These are phyloP conservation scores for Lobophora halterata DNA, from an alignment of 2,888 invertebrate genomes.

Conservation along the genomic window DNA sequence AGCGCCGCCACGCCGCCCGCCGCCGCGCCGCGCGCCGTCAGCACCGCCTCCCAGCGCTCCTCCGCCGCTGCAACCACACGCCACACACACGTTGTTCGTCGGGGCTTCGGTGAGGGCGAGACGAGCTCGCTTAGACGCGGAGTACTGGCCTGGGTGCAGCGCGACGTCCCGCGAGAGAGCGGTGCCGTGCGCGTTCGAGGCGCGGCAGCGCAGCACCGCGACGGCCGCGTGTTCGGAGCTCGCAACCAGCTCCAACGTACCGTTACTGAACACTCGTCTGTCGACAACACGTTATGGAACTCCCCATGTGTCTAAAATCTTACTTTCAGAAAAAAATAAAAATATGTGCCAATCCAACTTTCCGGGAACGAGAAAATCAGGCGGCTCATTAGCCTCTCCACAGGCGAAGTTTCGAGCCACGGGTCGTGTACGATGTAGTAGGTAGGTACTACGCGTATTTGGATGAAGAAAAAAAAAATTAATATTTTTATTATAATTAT, in stretches of 20 bases:
- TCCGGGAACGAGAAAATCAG: too few relatives aligned
- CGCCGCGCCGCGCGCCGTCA: conserved; percentile 37
- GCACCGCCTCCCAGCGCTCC: conserved; percentile 44
- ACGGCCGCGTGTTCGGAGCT: conserved; percentile 21
- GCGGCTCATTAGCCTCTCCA: too few relatives aligned
- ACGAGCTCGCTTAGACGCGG: too few relatives aligned
- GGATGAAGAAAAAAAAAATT: too few relatives aligned
- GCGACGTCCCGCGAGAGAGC: conserved; percentile 88
- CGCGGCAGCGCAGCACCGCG: conserved; percentile 82
- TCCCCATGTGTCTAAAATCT: neutral
- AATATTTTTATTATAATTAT: too few relatives aligned
- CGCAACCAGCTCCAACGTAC: conserved; percentile 52
- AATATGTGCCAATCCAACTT: too few relatives aligned
- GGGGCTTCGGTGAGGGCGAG: too few relatives aligned
- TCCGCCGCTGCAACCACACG: conserved; percentile 41
- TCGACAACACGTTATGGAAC: neutral
- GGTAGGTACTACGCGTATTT: too few relatives aligned
- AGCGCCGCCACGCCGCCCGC: conserved; percentile 58
- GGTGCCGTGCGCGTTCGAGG: conserved; percentile 87
- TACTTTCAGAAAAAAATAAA: neutral
- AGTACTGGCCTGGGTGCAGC: conserved; percentile 84
- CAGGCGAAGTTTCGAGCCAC: too few relatives aligned
- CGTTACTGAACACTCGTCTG: conserved; percentile 51
- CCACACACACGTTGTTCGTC: neutral
- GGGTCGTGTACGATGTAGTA: too few relatives aligned